Conservation (phyloP, 2,113 vertebrate genomes). For the Choloepus hoffmanni region DNA sequence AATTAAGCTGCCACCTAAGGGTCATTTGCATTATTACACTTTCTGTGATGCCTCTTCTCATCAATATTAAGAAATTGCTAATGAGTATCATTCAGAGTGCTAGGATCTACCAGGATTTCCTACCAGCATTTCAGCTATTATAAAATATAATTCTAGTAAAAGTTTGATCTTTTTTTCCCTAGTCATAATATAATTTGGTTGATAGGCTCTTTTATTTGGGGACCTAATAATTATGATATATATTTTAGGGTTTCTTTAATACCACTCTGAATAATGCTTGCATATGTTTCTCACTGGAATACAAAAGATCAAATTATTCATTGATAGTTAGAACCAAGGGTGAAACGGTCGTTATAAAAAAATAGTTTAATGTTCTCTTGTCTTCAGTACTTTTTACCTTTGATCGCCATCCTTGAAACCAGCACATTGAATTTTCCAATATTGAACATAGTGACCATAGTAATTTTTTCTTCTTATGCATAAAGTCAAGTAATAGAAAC, state of each 20-base stretch:
- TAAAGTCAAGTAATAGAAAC: conserved; percentile 24
- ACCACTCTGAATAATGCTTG: not conserved
- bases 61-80: conserved; percentile 32
- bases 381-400: conserved; percentile 53
- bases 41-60: not conserved
- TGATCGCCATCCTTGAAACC: conserved; percentile 31
- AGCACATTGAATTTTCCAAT: not conserved
- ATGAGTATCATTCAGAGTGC: not conserved
- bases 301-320: not conserved
- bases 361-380: not conserved
- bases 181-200: conserved; percentile 19
- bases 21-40: not conserved
- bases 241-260: conserved; percentile 24
- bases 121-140: not conserved
- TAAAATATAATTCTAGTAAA: conserved; percentile 9
- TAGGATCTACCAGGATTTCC: not conserved
- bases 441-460: not conserved
- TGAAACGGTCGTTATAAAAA: not conserved
- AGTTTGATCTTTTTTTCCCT: not conserved
- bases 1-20: conserved; percentile 34
- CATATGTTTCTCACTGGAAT: not conserved
- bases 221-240: not conserved
- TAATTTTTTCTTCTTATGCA: not conserved
- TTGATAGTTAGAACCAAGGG: not conserved
- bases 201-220: not conserved